Conservation (phyloP, 2,888 invertebrate genomes). For the Pandemis cinnamomeana region DNA sequence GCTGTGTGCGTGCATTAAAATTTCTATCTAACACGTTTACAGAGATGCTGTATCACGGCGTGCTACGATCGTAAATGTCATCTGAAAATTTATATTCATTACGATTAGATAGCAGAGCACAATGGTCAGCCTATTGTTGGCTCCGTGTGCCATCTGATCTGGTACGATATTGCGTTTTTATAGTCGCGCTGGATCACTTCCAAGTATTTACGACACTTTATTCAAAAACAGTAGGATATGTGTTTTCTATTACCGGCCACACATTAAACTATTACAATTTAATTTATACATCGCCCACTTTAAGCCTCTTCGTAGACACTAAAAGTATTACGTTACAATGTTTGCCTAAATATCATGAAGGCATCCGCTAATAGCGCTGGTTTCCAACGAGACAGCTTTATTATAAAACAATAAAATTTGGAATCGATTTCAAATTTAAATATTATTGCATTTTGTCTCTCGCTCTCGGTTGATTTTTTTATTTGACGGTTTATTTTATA, state of each 20-base stretch:
- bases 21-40: constrained; percentile 73
- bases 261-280: constrained; percentile 71
- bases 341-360: constrained; percentile 54
- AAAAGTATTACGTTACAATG: constrained; percentile 64
- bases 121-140: constrained; percentile 78
- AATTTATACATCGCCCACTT: constrained; percentile 72
- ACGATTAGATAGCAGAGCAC: constrained; percentile 82
- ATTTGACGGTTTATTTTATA: neutral
- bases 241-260: constrained; percentile 60
- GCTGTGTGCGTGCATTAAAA: constrained; percentile 73
- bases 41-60: constrained; percentile 78
- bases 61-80: constrained; percentile 82
- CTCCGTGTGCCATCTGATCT: constrained; percentile 74
- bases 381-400: constrained; percentile 46
- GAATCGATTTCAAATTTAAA: constrained; percentile 29
- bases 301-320: constrained; percentile 53
- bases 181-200: constrained; percentile 60
- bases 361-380: constrained; percentile 23
- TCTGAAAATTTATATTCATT: constrained; percentile 84
- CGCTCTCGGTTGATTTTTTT: constrained; percentile 42
- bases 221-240: constrained; percentile 66
- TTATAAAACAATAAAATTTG: constrained; percentile 54
- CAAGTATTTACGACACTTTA: constrained; percentile 60
- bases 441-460: constrained; percentile 40
- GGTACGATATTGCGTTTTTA: constrained; percentile 80